Evolutionary conservation across 2,113 vertebrate species (phyloP).

Genomic region (Turnix velox): DNA sequence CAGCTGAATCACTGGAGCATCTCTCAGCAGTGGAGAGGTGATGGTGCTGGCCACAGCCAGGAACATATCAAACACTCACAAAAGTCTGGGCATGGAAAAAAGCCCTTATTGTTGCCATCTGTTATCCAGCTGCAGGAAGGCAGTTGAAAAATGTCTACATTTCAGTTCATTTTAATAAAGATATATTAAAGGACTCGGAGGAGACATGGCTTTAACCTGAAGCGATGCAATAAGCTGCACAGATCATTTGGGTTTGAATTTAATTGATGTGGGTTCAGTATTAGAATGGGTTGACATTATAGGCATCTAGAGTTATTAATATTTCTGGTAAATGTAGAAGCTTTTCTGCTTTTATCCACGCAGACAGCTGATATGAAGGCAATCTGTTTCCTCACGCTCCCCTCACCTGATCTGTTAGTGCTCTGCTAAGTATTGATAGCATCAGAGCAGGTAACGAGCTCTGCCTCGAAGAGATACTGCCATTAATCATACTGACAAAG

Average conservation of each 20-base stretch:
- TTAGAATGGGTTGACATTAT: conserved; percentile 23
- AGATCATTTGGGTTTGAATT: background rate
- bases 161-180: background rate
- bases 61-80: background rate
- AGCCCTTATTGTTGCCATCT: background rate
- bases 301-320: conserved; percentile 29
- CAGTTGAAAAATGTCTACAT: background rate
- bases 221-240: background rate
- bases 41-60: background rate
- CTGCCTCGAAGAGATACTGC: background rate
- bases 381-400: conserved; percentile 18
- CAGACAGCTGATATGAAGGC: background rate
- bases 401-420: background rate
- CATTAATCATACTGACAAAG: conserved; percentile 28
- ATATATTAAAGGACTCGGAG: background rate
- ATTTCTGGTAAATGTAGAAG: conserved; percentile 30
- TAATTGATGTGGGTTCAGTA: background rate
- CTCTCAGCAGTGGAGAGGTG: background rate
- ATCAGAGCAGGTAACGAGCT: conserved; percentile 28
- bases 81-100: background rate
- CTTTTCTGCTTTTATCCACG: background rate
- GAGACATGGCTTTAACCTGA: background rate
- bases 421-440: conserved; percentile 1
- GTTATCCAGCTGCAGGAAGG: background rate
- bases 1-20: background rate